These are phyloP conservation scores for Amphimallon solstitiale DNA, from an alignment of 2,888 invertebrate species.

Conservation along the genomic window DNA sequence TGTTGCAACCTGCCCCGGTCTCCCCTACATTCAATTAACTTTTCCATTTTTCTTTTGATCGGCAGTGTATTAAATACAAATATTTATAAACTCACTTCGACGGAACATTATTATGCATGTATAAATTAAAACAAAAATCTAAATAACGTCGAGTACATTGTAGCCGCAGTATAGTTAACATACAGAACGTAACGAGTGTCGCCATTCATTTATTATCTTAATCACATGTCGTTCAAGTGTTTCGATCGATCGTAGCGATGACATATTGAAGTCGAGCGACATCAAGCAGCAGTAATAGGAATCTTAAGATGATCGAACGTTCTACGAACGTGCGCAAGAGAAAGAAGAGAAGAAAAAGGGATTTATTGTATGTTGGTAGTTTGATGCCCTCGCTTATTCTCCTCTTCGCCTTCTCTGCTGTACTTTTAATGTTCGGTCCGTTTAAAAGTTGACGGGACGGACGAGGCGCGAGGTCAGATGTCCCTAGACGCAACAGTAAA, in stretches of 20 bases:
- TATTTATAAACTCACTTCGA: too few relatives aligned
- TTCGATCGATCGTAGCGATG: conserved; percentile 9
- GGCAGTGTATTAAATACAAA: too few relatives aligned
- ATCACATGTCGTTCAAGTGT: conserved; percentile 24
- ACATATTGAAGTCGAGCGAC: conserved; percentile 10
- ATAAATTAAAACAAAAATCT: too few relatives aligned
- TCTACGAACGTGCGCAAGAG: too few relatives aligned
- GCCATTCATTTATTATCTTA: conserved; percentile 28
- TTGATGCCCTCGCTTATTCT: conserved; percentile 34
- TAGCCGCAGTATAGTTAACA: neutral
- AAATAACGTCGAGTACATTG: too few relatives aligned
- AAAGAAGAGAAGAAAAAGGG: conserved; percentile 2
- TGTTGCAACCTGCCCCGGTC: too few relatives aligned
- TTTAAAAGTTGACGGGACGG: conserved; percentile 5
- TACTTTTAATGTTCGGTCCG: conserved; percentile 33
- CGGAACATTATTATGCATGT: too few relatives aligned
- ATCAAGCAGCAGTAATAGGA: neutral
- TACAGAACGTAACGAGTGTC: neutral
- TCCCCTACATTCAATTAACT: too few relatives aligned
- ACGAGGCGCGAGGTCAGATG: conserved; percentile 36
- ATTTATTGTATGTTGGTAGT: conserved; percentile 27
- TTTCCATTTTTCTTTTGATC: too few relatives aligned
- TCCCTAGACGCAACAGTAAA: conserved; percentile 46
- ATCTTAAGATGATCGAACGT: conserved; percentile 22
- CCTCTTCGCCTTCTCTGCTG: neutral